Base-by-base conservation (phyloP, 64 coral and sea anemone species). In the Montipora cactus region DNA sequence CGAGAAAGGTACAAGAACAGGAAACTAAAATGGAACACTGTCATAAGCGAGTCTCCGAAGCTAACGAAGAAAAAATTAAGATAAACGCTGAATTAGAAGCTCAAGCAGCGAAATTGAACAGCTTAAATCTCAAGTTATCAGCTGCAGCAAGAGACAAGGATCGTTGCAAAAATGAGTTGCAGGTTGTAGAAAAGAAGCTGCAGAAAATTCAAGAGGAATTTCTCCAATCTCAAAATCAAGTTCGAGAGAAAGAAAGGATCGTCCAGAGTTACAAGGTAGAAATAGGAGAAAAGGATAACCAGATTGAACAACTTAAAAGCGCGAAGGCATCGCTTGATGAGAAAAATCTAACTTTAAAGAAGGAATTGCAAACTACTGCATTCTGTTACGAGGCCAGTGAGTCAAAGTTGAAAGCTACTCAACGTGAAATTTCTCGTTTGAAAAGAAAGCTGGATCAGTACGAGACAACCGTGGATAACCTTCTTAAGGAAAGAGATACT, bases 321-420 rank as follows among this genome's bases (percentile, higher is more conserved):
- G 48, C 4, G 4, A 86, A 86, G 18, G 82, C 68, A 15, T 86
- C 82, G 18, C 4, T 50, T 45, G 66, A 71, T 19, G 82, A 71
- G 2, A 86, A 86, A 45, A 51, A 71, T 2, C 82, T 86, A 0
- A 44, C 66, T 0, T 22, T 86, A 19, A 86, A 71, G 47, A 86
- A 86, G 66, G 82, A 86, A n/a, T 49, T 86, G n/a, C 82, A 86
- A 72, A 86, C 82, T 64, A 86, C 47, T 71, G 45, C 66, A 49
- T 86, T 86, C 44, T 86, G 71, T 72, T 44, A 72, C 45, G 82
- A 86, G 5, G 48, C 82, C 82, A 86, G 45, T n/a, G 64, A 86
- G 82, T 71, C 64, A 49, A 86, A 86, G 46, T 46, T 86, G 16
- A 86, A 86, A 19, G 12, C 5, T 21, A 5, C 82, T 71, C 82